These are phyloP conservation scores for Drosophila obscura DNA, from an alignment of 1,140 invertebrate genomes.

Conservation along the genomic window DNA sequence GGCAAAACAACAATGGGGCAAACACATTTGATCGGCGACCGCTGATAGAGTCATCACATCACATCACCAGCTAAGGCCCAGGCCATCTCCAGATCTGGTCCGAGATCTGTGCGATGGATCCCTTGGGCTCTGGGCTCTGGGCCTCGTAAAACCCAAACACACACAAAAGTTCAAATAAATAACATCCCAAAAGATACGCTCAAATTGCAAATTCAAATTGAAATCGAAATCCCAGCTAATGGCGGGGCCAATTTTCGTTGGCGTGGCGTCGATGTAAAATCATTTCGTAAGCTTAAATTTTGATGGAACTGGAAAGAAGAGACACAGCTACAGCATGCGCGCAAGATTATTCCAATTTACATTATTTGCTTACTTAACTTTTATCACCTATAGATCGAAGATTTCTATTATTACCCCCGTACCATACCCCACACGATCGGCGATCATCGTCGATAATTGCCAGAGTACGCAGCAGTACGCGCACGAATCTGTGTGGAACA, in stretches of 20 bases:
- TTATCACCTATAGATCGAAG: constrained; percentile 61
- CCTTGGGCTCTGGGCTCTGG: too few species aligned
- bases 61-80: not conserved
- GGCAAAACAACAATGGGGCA: constrained; percentile 31
- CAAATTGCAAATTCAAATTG: constrained; percentile 67
- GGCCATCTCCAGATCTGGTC: constrained; percentile 5
- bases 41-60: constrained; percentile 65
- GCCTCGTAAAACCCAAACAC: constrained; percentile 34
- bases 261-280: constrained; percentile 35
- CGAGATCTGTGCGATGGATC: too few species aligned
- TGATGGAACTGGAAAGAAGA: constrained; percentile 1
- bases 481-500: constrained; percentile 29
- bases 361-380: constrained; percentile 83
- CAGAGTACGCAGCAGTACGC: constrained; percentile 59
- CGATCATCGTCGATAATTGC: constrained; percentile 63
- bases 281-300: constrained; percentile 45
- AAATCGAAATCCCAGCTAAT: constrained; percentile 47
- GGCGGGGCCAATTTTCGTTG: constrained; percentile 30
- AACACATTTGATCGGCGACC: constrained; percentile 52
- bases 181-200: constrained; percentile 43
- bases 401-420: constrained; percentile 12
- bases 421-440: too few species aligned
- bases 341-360: constrained; percentile 69
- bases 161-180: constrained; percentile 40
- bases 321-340: constrained; percentile 33